Evolutionary conservation across 2,888 invertebrate genomes (phyloP).

Genomic region (Hyppa rectilinea): DNA sequence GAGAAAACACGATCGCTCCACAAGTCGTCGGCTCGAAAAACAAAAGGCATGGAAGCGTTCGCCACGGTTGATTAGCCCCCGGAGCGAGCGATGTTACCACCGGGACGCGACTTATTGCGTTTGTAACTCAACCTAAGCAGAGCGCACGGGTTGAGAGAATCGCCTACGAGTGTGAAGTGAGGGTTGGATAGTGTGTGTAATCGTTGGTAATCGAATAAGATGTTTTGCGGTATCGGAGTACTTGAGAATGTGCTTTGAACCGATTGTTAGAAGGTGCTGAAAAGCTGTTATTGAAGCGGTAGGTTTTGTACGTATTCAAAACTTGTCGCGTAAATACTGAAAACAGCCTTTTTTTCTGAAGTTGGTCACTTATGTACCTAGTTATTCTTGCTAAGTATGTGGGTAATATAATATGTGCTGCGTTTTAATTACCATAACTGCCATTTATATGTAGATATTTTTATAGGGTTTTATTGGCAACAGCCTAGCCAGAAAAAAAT

Average conservation of each 20-base stretch:
- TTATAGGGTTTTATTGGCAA: background rate
- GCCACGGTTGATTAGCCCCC: slow-evolving; percentile 75
- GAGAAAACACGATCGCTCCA: slow-evolving; percentile 45
- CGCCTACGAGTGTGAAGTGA: slow-evolving; percentile 53
- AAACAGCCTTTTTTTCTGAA: background rate
- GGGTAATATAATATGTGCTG: background rate
- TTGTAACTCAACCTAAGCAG: slow-evolving; percentile 55
- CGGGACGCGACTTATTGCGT: slow-evolving; percentile 66
- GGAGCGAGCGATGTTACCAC: slow-evolving; percentile 71
- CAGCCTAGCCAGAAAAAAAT: background rate
- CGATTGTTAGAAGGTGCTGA: background rate
- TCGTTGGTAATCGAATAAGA: slow-evolving; percentile 32
- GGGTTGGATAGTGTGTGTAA: slow-evolving; percentile 50
- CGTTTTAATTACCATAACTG: background rate
- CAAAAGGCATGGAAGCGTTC: slow-evolving; percentile 73
- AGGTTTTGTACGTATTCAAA: background rate
- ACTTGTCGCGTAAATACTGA: background rate
- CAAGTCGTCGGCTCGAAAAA: slow-evolving; percentile 69
- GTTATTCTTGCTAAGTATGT: background rate
- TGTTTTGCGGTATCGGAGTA: slow-evolving; percentile 17
- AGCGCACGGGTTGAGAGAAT: slow-evolving; percentile 48
- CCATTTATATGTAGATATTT: background rate
- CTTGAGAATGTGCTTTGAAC: background rate
- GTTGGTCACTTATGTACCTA: no score
- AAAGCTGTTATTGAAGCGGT: background rate